Evolutionary conservation across 2,113 vertebrate species (phyloP).

Genomic region (Oriolus oriolus): DNA sequence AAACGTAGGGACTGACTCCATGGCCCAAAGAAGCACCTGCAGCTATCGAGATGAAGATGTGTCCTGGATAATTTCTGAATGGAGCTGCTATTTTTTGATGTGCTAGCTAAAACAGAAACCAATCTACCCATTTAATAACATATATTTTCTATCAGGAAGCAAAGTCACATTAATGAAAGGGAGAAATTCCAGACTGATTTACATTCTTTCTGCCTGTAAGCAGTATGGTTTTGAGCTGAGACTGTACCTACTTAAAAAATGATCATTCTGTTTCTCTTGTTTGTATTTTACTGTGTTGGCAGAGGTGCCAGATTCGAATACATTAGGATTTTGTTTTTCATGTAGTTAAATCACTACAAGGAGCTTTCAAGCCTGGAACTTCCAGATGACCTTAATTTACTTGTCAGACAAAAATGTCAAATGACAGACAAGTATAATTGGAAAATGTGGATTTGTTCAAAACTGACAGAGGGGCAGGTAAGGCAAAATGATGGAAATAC

Average conservation of each 20-base stretch:
- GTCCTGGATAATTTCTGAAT: neutral
- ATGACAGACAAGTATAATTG: constrained; percentile 23
- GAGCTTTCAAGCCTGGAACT: neutral
- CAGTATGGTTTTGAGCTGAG: neutral
- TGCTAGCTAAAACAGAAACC: neutral
- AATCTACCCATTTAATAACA: neutral
- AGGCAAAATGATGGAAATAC: neutral
- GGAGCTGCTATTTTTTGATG: neutral
- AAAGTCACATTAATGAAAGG: neutral
- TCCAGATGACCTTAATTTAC: constrained; percentile 50
- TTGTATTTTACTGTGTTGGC: neutral
- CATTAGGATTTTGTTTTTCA: neutral
- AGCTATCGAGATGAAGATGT: neutral
- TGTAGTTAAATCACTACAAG: neutral
- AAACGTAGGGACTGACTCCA: neutral
- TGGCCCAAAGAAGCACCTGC: neutral
- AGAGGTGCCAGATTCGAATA: neutral
- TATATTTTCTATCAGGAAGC: neutral
- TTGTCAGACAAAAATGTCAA: constrained; percentile 52
- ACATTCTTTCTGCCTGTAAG: neutral
- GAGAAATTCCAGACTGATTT: neutral
- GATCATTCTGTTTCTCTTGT: neutral
- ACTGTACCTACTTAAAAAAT: neutral
- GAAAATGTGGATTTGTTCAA: constrained; percentile 45
- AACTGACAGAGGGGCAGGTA: constrained; percentile 6